Conservation (phyloP, 2,888 invertebrate species). For the Morinoia aosen region DNA sequence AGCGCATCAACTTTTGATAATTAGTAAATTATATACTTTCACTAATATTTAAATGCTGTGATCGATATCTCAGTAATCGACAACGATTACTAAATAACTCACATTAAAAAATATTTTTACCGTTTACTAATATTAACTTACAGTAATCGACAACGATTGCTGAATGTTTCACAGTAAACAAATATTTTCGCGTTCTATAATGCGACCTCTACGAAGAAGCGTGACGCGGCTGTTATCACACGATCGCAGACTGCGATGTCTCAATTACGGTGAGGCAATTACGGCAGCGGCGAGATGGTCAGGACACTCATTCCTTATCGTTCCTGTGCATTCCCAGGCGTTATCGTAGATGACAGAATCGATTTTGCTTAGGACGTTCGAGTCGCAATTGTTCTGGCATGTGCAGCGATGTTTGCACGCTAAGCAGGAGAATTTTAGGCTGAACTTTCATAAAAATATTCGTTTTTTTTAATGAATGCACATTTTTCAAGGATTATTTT, state of each 20-base stretch:
- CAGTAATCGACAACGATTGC: no score
- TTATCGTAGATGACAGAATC: background rate
- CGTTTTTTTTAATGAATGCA: background rate
- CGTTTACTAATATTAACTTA: no score
- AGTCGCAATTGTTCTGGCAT: background rate
- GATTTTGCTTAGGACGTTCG: background rate
- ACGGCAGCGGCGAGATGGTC: background rate
- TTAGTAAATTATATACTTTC: no score
- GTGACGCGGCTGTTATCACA: background rate
- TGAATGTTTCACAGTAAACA: background rate
- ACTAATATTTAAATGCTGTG: no score
- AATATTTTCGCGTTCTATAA: background rate
- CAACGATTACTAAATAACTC: no score
- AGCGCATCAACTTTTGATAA: no score
- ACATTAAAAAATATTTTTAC: no score
- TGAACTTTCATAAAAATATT: background rate
- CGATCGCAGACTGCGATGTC: background rate
- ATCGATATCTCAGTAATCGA: no score
- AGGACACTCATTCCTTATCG: background rate
- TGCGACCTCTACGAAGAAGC: background rate
- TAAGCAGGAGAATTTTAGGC: background rate
- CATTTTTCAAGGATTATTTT: background rate
- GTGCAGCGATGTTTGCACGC: background rate
- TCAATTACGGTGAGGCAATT: background rate
- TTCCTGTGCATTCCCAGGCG: background rate